Evolutionary conservation across 2,113 vertebrate species (phyloP), one percentile per base, ranked within the genome.

Genomic region (Oryzias woworae): DNA sequence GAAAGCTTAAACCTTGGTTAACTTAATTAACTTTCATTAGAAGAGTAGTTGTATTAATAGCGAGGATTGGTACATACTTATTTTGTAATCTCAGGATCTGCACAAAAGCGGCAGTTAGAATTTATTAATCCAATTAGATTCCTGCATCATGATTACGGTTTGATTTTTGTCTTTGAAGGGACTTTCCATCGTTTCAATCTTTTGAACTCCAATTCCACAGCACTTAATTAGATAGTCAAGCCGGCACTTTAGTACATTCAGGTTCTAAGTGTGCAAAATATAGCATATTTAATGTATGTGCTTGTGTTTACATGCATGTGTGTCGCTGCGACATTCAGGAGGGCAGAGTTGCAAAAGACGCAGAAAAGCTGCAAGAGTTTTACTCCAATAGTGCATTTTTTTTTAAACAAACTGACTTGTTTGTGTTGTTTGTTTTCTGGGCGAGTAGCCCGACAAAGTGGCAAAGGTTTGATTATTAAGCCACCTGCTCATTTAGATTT

Each of bases 201-300:
- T 55, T 89, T 63, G 28, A 83, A 82, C 85, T 85, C 82, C 61
- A 89, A 93, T 95, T 93, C 86, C 92, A 93, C 94, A 95, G 94
- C 95, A 96, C 95, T 96, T 97, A 95, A 93, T 94, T 83, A 85
- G 77, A 81, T 81, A 86, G 86, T 94, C 88, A 88, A 93, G 93
- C 92, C 93, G 93, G 94, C 95, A 95, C 95, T 97, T 96, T 96
- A 93, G 92, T 95, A 87, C 84, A 81, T 88, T 91, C 86, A 89
- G 86, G 84, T 89, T 89, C 83, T 86, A 88, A 87, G 73, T 88
- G 89, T 87, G 86, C 78, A 82, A 69, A 84, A 60, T 77, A 41
- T 82, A 84, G 87, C 87, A 88, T 78, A 83, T 84, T 73, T 86
- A 85, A 86, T 87, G 87, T 89, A 85, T 88, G 85, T 88, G 85